Evolutionary conservation across 2,113 vertebrate species (phyloP), one percentile per base, ranked within the genome.

Genomic region (Noturus placidus): DNA sequence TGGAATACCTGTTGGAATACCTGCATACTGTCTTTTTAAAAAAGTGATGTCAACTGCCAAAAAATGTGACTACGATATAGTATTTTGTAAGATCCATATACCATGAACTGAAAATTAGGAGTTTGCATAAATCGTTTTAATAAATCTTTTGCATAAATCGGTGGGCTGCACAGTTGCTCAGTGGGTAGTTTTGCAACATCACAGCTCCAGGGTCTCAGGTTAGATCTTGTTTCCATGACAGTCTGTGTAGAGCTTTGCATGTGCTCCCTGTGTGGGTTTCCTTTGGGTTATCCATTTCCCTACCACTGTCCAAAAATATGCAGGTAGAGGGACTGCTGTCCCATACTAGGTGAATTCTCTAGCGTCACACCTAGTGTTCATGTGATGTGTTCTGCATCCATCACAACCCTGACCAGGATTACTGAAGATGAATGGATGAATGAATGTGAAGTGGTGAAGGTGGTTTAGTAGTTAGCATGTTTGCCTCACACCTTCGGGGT

Each of bases 121-220:
- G 50, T 65, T 13, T 87, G 76, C 82, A 86, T 78, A 83, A 57
- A 42, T 74, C n/a, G n/a, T n/a, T n/a, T n/a, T n/a, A n/a, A n/a
- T n/a, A n/a, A n/a, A n/a, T n/a, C n/a, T n/a, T n/a, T n/a, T n/a
- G n/a, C n/a, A n/a, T n/a, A n/a, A n/a, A 3, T 38, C 70, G 42
- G 35, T 42, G 70, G 33, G 70, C 19, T 42, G 76, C 46, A 52
- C 22, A 52, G 50, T 78, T 17, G 27, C 46, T n/a, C 27, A 78
- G 25, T 8, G 5, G 46, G 25, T 27, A n/a, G 27, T 5, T 5
- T 8, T 70, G 72, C 11, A 1, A 13, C 76, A 27, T 78, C 46
- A 78, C 76, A 54, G 15, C 14, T 54, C 50, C 17, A 77, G 42
- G 46, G 74, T 77, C 46, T 27, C 25, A 77, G 74, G 46, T 52